Percentiles rank a stretch among this genome's conserved stretches.
Evolutionary conservation across 2,113 vertebrate genomes (phyloP).

Genomic region (Triplophysa tibetana): DNA sequence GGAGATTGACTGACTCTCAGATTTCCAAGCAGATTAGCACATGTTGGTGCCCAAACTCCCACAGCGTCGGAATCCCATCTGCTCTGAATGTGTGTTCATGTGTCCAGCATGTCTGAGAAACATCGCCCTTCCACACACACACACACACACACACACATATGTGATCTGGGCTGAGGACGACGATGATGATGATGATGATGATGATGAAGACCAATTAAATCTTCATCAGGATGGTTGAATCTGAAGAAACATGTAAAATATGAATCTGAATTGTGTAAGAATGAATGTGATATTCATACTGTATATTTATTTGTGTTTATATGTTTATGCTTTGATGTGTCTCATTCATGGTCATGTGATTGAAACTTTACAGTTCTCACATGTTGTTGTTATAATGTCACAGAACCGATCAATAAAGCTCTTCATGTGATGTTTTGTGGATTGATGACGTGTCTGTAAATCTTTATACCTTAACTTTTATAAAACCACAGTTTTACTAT

Average conservation of each 20-base stretch:
- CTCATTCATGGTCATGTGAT: too few relatives aligned
- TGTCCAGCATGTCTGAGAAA: conserved; percentile 54
- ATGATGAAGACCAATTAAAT: background rate
- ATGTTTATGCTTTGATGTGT: too few relatives aligned
- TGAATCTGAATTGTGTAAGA: background rate
- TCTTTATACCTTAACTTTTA: too few relatives aligned
- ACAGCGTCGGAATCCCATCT: conserved; percentile 68
- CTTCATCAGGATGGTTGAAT: background rate
- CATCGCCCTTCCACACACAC: background rate
- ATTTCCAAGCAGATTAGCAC: conserved; percentile 61
- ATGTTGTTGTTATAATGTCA: too few relatives aligned
- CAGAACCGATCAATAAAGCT: too few relatives aligned
- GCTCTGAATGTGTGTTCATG: conserved; percentile 60
- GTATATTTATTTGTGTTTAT: background rate
- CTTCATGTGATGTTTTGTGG: too few relatives aligned
- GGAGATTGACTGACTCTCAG: conserved; percentile 15
- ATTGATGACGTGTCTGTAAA: too few relatives aligned
- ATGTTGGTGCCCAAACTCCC: conserved; percentile 53
- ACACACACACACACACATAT: background rate
- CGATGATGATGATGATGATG: background rate
- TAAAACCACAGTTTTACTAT: too few relatives aligned
- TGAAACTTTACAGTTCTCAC: too few relatives aligned
- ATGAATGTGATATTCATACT: background rate
- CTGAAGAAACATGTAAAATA: background rate
- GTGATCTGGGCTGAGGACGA: background rate